Evolutionary conservation across 2,888 invertebrate genomes (phyloP), one percentile per base, ranked within the genome.

Genomic region (Mythimna impura): DNA sequence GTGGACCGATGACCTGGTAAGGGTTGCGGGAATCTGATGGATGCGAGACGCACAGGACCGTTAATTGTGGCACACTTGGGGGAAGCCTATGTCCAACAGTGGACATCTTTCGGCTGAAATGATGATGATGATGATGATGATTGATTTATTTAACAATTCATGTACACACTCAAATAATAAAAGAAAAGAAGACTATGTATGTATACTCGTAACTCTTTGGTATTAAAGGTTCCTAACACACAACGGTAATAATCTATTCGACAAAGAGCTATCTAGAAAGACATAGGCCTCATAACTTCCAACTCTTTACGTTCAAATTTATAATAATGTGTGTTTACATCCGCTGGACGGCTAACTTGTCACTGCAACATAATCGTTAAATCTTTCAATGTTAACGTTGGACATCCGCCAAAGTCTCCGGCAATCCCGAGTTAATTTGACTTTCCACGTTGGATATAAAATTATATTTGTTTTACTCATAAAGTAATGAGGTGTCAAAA

Each of bases 371-470:
- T 60, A 70, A 70, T 79, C 73, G 30, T 71, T 68, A 81, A 65
- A 73, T 75, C 57, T 43, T 61, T 61, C 71, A 74, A 64, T 76
- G 71, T 36, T 78, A 74, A 64, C 58, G 62, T 73, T 83, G 83
- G 77, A 75, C 50, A 58, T 69, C 75, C 60, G 78, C 82, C 80
- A 83, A 81, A 64, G 36, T 63, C 58, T 68, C 55, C 40, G 20
- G 55, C 57, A 50, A 76, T 74, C 43, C 57, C 14, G 50, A 50
- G 47, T 34, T 62, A 47, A 50, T 66, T 55, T 14, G 25, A 40
- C 52, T 67, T 67, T 55, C 58, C 50, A 64, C 58, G 10, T 47
- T 3, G 20, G 8, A 55, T 57, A 40, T 70, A 47, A 73, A 66
- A 60, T 63, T 30, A 36, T 57, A 34, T 55, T 50, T 55, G 40